Conservation (phyloP, 2,113 vertebrate species). For the Sapayoa aenigma region DNA sequence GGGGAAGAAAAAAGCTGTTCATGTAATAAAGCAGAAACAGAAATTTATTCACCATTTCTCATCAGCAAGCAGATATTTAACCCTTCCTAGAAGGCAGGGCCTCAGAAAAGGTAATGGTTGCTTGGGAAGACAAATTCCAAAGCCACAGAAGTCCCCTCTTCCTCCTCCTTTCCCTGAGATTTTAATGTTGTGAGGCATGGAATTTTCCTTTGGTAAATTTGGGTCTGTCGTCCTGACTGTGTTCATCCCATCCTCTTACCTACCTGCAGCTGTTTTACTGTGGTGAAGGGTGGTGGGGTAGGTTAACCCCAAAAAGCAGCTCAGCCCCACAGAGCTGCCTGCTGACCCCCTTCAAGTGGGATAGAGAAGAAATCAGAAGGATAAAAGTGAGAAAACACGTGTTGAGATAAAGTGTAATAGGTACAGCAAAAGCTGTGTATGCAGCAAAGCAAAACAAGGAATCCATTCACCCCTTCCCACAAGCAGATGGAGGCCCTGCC, state of each 20-base stretch:
- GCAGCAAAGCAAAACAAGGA: neutral
- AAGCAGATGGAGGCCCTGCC: neutral
- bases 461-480: rapidly evolving
- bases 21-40: neutral
- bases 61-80: neutral
- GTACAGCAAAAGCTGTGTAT: neutral
- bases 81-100: neutral
- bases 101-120: neutral
- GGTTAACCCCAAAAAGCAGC: neutral
- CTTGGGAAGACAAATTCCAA: neutral
- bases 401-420: neutral
- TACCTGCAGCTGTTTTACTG: neutral
- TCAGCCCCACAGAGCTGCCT: neutral
- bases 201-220: neutral
- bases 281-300: neutral
- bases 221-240: neutral
- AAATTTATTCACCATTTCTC: neutral
- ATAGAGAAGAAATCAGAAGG: neutral
- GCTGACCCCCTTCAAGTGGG: no score
- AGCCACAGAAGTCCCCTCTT: neutral
- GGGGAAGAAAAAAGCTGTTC: neutral
- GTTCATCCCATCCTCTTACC: neutral
- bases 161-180: neutral
- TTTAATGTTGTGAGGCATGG: neutral
- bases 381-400: neutral